Evolutionary conservation across 2,888 invertebrate species (phyloP).

Genomic region (Torymus texanus): DNA sequence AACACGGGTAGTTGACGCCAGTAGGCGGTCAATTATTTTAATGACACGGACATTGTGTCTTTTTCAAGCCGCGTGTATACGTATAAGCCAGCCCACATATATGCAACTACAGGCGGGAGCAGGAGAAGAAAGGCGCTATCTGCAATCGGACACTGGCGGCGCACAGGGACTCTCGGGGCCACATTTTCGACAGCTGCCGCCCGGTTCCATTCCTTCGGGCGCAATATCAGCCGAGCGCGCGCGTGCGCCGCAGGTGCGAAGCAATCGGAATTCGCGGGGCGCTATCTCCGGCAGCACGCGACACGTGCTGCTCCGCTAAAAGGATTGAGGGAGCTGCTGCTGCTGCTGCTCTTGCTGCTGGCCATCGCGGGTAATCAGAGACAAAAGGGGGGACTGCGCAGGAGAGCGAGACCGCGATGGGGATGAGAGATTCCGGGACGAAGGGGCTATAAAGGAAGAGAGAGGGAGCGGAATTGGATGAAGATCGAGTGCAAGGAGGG

Average conservation of each 20-base stretch:
- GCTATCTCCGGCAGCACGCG: constrained; percentile 30
- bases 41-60: constrained; percentile 19
- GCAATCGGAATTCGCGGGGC: constrained; percentile 39
- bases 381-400: constrained; percentile 13
- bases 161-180: constrained; percentile 6
- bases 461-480: constrained; percentile 19
- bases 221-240: no score
- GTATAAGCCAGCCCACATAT: neutral
- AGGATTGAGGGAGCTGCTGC: constrained; percentile 9
- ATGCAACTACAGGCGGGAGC: neutral
- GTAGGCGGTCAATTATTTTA: constrained; percentile 44
- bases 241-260: constrained; percentile 48
- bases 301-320: constrained; percentile 26
- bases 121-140: constrained; percentile 31
- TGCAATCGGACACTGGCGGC: constrained; percentile 26
- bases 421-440: neutral
- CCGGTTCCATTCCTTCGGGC: neutral
- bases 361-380: constrained; percentile 20
- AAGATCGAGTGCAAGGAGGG: constrained; percentile 19
- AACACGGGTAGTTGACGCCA: neutral
- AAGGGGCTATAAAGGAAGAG: neutral
- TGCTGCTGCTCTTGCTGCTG: neutral
- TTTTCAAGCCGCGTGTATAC: neutral
- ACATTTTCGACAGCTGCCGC: constrained; percentile 42
- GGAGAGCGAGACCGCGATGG: neutral